Evolutionary conservation across 2,113 vertebrate species (phyloP), one percentile per base, ranked within the genome.

Genomic region (Alaudala cheleensis): DNA sequence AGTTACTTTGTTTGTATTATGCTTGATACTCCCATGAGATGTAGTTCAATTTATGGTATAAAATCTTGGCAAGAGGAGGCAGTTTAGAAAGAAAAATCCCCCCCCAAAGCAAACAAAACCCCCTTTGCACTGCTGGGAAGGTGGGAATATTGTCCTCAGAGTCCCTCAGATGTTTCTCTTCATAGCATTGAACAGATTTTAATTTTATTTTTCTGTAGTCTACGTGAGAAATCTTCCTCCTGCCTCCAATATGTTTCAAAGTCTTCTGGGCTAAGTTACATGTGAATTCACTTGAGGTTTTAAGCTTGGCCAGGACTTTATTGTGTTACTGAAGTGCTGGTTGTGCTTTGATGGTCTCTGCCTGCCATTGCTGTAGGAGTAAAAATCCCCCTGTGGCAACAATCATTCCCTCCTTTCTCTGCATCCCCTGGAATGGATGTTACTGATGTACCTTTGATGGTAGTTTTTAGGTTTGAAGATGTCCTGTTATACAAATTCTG

Each of bases 1-100:
- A 92, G 90, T 88, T 79, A 65, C 84, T 95, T 81, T 95, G 87
- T 94, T 94, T 96, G 85, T 95, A 50, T 91, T 95, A 69, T 66
- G 88, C 60, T 90, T 44, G 77, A 82, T 88, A 83, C 47, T 96
- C 90, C 93, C 19, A 3, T 67, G 92, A 90, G 95, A 93, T 37
- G 44, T 19, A 76, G 34, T 60, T 78, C 62, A 71, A 83, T 88
- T 96, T 94, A 85, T 84, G 76, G n/a, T 34, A 78, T 71, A 93
- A 96, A 96, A 78, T 81, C 85, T 88, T 93, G 95, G 92, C 93
- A 86, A 80, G 57, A 74, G 34, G 50, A 93, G 40, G 67, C 47
- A n/a, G 39, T 62, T 85, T 39, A 17, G 47, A 57, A 85, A 66
- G 54, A 92, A 62, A 34, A 51, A 20, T 29, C 54, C 26, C 57